phyloP scores from a whole-genome alignment of 2,113 vertebrate species.

The Passer domesticus region DNA sequence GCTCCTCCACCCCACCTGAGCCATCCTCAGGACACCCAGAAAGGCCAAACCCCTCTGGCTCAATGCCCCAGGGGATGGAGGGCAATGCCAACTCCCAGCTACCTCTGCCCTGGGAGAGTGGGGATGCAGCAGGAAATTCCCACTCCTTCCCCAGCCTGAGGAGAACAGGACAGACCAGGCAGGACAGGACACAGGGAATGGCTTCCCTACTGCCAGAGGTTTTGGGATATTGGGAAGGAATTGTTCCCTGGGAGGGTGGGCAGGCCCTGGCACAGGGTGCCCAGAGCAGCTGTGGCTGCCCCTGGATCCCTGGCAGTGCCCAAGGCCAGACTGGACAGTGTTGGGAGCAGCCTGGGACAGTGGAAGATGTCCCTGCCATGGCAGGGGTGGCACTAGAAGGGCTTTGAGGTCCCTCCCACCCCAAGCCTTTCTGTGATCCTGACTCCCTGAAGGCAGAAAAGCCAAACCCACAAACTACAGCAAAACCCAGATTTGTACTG shows the following conservation, averaged over 20 bases:
- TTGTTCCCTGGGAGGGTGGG: neutral
- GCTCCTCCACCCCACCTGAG: neutral
- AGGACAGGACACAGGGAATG: neutral
- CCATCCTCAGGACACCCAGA: neutral
- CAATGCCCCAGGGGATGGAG: neutral
- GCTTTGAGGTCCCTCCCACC: rapidly evolving
- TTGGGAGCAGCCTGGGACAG: neutral
- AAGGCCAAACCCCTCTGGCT: neutral
- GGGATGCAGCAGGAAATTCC: neutral
- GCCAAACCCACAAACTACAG: neutral
- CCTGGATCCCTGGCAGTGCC: neutral
- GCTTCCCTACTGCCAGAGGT: neutral
- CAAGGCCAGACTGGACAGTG: neutral
- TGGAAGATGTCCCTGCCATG: neutral
- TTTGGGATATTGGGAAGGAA: neutral
- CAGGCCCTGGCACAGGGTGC: neutral
- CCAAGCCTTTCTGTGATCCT: neutral
- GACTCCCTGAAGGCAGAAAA: neutral
- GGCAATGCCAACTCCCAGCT: neutral
- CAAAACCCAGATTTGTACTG: neutral
- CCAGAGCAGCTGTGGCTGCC: neutral
- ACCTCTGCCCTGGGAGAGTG: neutral
- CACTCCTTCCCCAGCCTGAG: neutral
- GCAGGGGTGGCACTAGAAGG: neutral
- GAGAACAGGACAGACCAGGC: neutral